Evolutionary conservation across 1,140 invertebrate genomes (phyloP), one percentile per base, ranked within the genome.

Genomic region (Brachionus rubens): DNA sequence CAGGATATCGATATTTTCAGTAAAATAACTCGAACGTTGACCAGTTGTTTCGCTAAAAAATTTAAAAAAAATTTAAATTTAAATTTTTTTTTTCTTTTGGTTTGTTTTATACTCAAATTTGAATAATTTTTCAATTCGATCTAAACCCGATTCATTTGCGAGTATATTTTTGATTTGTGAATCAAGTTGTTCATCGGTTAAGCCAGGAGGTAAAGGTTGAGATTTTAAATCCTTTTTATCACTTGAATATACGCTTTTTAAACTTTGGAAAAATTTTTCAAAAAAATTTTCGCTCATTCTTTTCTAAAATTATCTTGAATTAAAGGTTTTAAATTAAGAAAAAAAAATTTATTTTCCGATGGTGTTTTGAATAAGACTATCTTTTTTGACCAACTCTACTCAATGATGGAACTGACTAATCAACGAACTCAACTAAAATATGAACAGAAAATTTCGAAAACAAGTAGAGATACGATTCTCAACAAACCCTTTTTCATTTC

Each of bases 1-100:
- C n/a, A 72, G n/a, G 10, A 72, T 54, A 21, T 72, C n/a, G 3
- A 48, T 14, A 40, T 72, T 72, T 41, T 72, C 68, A 54, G 16
- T 41, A 5, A 72, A n/a, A 54, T 26, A 72, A 28, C 50, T 33
- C 12, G 46, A 46, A 21, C 21, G 14, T 19, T 72, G 0, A 16
- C 50, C 46, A 28, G 14, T 21, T 48, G 24, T 12, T 21, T 72
- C 46, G 47, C 68, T 72, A n/a, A 6, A 0, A 33, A 28, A 56
- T n/a, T 7, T 7, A 14, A 14, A 3, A 28, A 56, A 56, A 2
- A 12, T 56, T 12, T 14, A 28, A 56, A 6, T 56, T 33, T 56
- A 3, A 56, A 33, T 7, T 6, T 56, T 56, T 10, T 9, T 3
- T 19, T 2, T 7, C 6, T 12, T 33, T 12, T 26, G 12, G 12